Base-by-base conservation (phyloP, 2,113 vertebrate species). In the Hipposideros armiger region DNA sequence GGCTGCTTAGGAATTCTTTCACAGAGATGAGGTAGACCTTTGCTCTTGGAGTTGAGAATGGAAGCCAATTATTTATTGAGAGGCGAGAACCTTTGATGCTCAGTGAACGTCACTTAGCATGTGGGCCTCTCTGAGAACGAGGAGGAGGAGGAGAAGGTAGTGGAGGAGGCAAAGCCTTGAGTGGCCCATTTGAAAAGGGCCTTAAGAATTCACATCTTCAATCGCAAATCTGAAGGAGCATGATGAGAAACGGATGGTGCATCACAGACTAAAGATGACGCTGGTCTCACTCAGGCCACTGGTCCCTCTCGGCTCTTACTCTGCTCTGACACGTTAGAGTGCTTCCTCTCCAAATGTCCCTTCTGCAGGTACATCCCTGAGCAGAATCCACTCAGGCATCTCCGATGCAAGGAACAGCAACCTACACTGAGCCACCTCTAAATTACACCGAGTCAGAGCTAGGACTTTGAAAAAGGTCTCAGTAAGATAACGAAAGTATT, bases 121-220 rank as follows among this genome's bases (percentile, higher is more conserved):
- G 6, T 32, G 40, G 62, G 13, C 13, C 56, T 56, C 40, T 67
- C 76, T 42, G 67, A 4, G 20, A 73, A 77, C 36, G 58, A 15
- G 36, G 47, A 50, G 47, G 73, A 77, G 40, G 60, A 16, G 36
- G 67, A 4, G 20, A 73, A 77, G 40, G 58, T 13, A 36, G 47
- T 11, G 47, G 73, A 77, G 40, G 60, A 16, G 5, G 60, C 14
- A 36, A 22, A 15, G 77, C 76, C 50, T 82, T 40, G 64, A 64
- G 83, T 16, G 84, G 73, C 52, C 87, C 17, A 60, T 52, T 54
- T 78, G 89, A 47, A 78, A 73, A 93, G 50, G 11, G 9, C 32
- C 92, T 96, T 13, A 30, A 92, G 96, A n/a, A 91, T 58, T 81
- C 58, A 26, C 28, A 30, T 64, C 78, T 7, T 40, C 81, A 78